Conservation (phyloP, 2,113 vertebrate genomes). For the Sebastes fasciatus region DNA sequence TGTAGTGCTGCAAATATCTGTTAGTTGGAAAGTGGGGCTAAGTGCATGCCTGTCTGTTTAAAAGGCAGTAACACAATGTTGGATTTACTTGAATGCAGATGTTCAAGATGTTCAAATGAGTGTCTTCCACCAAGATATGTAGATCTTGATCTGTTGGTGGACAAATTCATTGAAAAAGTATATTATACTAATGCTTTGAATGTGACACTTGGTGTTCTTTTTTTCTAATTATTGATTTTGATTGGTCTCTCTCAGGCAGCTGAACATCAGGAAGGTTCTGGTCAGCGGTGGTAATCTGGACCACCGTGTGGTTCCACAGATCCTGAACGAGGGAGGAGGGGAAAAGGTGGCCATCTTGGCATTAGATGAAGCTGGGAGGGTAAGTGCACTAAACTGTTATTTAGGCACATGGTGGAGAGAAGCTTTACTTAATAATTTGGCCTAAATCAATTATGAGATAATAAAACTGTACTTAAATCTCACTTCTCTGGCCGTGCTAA, state of each 20-base stretch:
- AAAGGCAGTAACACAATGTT: neutral
- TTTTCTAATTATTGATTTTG: neutral
- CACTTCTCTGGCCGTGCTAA: neutral
- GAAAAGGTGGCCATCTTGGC: slow-evolving; percentile 90
- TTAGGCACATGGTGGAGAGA: neutral
- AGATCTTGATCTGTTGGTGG: neutral
- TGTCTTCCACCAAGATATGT: neutral
- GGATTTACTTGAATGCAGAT: neutral
- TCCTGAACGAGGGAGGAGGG: slow-evolving; percentile 90
- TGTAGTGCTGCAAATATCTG: neutral
- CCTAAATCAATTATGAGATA: neutral
- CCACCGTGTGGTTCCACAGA: slow-evolving; percentile 91
- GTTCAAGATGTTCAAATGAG: neutral
- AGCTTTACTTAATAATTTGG: neutral
- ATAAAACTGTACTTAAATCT: slow-evolving; percentile 22
- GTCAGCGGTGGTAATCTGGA: slow-evolving; percentile 93
- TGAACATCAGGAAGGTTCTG: slow-evolving; percentile 95
- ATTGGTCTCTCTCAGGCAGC: slow-evolving; percentile 83
- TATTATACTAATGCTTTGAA: neutral
- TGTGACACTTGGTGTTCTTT: neutral
- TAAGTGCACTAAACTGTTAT: slow-evolving; percentile 74
- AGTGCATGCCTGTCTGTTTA: neutral
- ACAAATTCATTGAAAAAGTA: neutral
- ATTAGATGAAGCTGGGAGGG: slow-evolving; percentile 94
- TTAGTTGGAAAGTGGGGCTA: neutral